Conservation (phyloP, 2,113 vertebrate genomes). For the Tragulus kanchil region DNA sequence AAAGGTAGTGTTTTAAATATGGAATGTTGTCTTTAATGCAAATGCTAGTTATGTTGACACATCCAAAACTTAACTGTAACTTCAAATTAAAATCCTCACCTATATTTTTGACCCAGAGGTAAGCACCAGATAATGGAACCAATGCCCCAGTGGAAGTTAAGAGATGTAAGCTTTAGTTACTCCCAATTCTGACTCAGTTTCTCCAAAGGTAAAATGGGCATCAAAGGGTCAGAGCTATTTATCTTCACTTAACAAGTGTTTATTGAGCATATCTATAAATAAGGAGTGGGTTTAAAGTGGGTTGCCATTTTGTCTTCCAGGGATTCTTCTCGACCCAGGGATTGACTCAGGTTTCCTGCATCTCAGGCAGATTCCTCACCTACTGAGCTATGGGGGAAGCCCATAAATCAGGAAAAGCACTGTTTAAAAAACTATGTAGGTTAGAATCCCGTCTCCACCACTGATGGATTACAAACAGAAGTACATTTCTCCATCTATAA, state of each 20-base stretch:
- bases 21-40: conserved; percentile 11
- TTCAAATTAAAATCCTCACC: conserved; percentile 9
- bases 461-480: neutral
- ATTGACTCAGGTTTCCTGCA: too few species aligned
- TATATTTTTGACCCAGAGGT: neutral
- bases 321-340: too few species aligned
- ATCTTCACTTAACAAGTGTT: conserved; percentile 32
- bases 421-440: neutral
- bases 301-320: too few species aligned
- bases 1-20: conserved; percentile 4
- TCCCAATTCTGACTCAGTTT: neutral
- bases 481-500: neutral
- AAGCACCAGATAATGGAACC: neutral
- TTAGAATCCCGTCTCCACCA: neutral
- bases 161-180: neutral
- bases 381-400: too few species aligned
- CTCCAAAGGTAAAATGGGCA: neutral
- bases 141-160: neutral
- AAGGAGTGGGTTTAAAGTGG: neutral
- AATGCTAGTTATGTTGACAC: neutral
- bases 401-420: neutral
- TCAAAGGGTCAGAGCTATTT: neutral
- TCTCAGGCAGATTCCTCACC: too few species aligned
- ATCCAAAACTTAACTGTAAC: neutral
- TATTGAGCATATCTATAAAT: neutral